Conservation (phyloP, 2,888 invertebrate genomes). For the Dione juno region DNA sequence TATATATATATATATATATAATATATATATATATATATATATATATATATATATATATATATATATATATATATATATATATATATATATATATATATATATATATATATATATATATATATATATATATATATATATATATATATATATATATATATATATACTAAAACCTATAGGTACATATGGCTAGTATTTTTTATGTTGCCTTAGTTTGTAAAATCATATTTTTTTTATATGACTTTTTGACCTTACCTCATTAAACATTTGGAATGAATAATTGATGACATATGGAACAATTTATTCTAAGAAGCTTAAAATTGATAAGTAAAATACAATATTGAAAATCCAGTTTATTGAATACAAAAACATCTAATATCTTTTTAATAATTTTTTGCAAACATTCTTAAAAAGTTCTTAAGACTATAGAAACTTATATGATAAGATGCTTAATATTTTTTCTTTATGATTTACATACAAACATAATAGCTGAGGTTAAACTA, state of each 20-base stretch:
- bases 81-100: too few species aligned
- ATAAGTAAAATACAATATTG: not conserved
- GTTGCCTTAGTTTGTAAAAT: not conserved
- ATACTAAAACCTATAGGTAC: too few species aligned
- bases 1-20: too few species aligned
- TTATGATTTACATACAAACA: not conserved
- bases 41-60: too few species aligned
- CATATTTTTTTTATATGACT: not conserved
- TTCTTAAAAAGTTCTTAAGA: too few species aligned
- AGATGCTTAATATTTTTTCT: not conserved
- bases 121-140: too few species aligned
- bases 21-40: too few species aligned
- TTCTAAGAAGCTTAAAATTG: not conserved
- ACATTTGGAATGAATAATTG: not conserved
- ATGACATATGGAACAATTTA: not conserved
- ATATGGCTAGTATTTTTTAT: too few species aligned
- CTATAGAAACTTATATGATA: too few species aligned
- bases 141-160: too few species aligned
- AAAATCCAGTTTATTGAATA: slow-evolving; percentile 11
- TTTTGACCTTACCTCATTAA: not conserved
- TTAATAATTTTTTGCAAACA: not conserved
- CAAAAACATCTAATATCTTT: not conserved
- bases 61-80: too few species aligned
- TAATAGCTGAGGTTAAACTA: not conserved
- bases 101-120: too few species aligned